Evolutionary conservation across 2,113 vertebrate species (phyloP).

Genomic region (Narcine bancroftii): DNA sequence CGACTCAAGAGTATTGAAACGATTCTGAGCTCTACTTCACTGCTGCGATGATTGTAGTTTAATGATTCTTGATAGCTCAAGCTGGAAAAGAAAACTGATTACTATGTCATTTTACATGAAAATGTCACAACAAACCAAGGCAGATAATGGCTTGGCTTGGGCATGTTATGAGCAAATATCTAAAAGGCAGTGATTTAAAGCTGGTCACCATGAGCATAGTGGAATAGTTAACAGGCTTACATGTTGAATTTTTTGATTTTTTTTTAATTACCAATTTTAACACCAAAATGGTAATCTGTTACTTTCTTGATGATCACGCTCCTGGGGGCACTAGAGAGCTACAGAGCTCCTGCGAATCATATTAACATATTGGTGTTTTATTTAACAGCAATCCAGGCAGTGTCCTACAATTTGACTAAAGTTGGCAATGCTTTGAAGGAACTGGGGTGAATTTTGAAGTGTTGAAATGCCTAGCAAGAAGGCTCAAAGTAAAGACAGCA

Average conservation of each 20-base stretch:
- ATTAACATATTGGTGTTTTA: no score
- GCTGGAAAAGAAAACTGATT: not conserved
- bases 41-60: conserved; percentile 8
- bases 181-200: not conserved
- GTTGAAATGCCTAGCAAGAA: no score
- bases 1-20: not conserved
- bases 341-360: no score
- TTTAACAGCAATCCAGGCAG: no score
- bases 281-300: not conserved
- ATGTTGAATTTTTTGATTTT: not conserved
- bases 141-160: not conserved
- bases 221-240: not conserved
- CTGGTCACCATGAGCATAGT: not conserved
- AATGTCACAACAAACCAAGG: not conserved
- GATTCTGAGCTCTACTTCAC: not conserved
- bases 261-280: not conserved
- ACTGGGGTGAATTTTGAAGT: no score
- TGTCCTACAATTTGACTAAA: no score
- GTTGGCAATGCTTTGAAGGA: no score
- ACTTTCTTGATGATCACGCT: not conserved
- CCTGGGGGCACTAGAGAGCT: no score
- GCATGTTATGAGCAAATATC: not conserved
- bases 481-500: no score
- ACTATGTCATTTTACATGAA: not conserved
- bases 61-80: conserved; percentile 20